Base-by-base conservation (phyloP, 2,113 vertebrate species). In the Salminus brasiliensis region DNA sequence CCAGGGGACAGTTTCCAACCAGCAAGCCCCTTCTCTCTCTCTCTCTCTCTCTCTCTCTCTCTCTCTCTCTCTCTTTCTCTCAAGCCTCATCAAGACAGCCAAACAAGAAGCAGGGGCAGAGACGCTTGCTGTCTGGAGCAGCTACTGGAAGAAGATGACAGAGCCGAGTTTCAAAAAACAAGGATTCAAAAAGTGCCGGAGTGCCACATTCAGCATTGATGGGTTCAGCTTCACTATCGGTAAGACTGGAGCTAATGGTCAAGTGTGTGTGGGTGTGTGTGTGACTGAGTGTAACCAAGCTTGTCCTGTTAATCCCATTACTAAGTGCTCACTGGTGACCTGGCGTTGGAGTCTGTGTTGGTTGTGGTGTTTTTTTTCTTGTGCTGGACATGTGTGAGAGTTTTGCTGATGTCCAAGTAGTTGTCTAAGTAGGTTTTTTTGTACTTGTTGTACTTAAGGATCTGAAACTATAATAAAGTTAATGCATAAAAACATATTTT, bases 161-260 rank as follows among this genome's bases (percentile, higher is more conserved):
- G 94, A 96, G 79, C 80, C 89, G 45, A 90, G 87, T 74, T 91
- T 86, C 60, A 95, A 92, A 88, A 97, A 96, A 86, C 94, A 95
- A 72, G 95, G 94, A 86, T 95, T 97, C 91, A 97, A 97, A 86
- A 98, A 97, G 92, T 96, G 96, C 84, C 92, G 91, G 84, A 96
- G 95, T 81, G 95, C 95, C 83, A 96, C 95, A 81, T 97, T 98
- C 92, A 97, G 94, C 93, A 96, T 97, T 30, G 96, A 98, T 81
- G 96, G 96, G 78, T 97, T 94, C 85, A 97, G 94, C 94, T 98
- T 98, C 89, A 97, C 96, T n/a, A 96, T 97, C n/a, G 96, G 97
- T 98, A 92, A 91, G 89, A 55, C 86, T 84, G 75, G n/a, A n/a
- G n/a, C n/a, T n/a, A n/a, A 29, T 69, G 78, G 74, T 23, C 53